Base-by-base conservation (phyloP, 2,888 invertebrate species). In the Elegia similella region DNA sequence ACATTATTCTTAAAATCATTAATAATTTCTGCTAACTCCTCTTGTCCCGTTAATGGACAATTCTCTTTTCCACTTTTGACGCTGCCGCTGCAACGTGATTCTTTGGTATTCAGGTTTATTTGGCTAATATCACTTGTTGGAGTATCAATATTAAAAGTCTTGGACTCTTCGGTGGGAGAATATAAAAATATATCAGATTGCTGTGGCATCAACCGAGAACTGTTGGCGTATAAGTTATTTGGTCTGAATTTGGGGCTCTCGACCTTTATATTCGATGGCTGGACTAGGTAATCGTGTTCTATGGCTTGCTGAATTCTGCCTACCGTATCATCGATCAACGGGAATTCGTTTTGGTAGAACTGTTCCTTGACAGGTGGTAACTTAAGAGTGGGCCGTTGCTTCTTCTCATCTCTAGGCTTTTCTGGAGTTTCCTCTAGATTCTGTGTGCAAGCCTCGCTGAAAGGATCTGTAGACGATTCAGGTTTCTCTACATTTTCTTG, bases 1-100 rank as follows among this genome's bases (percentile, higher is more conserved):
- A 97, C 96, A 74, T 97, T 96, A 73, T 97, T 97, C 80, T 97
- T 97, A 73, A 96, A 97, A 73, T 97, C 97, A 73, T 95, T 96
- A 77, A 97, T 96, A 54, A 97, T 96, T 86, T 97, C 97, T 2
- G 95, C 93, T 59, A 97, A 89, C 76, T 97, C 97, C 63, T 96
- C 96, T 76, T 97, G 95, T 1, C 92, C 92, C 0, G 87, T 90
- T 5, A 86, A 70, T 1, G 88, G 88, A 60, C 72, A 83, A n/a
- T 56, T 76, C 43, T 89, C 90, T 66, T 88, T 88, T 0, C 84
- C 80, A 8, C 88, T 89, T 67, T 90, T 91, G 30, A 89, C 66
- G 65, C 89, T 88, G 42, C 86, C 86, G 54, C 85, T 88, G 63
- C 75, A 79, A 43, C 84, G 80, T 13, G 78, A 67, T 59, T 90